Evolutionary conservation across 2,113 vertebrate genomes (phyloP).

Genomic region (Caretta caretta): DNA sequence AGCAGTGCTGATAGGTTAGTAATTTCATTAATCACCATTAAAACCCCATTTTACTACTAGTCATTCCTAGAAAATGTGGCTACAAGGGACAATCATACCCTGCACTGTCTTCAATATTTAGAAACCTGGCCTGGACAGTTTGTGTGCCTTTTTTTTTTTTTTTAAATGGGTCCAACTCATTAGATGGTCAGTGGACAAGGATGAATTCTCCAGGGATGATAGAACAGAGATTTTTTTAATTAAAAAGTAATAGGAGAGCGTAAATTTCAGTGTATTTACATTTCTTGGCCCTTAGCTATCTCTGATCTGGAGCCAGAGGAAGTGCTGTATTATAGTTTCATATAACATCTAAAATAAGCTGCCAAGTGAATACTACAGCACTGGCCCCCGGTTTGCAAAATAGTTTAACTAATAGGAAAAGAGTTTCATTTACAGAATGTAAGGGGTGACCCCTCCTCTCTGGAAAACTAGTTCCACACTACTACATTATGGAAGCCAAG

Average conservation of each 20-base stretch:
- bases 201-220: not conserved
- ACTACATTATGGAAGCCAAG: not conserved
- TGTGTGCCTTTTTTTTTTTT: not conserved
- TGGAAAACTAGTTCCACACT: not conserved
- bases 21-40: constrained; percentile 64
- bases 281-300: not conserved
- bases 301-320: not conserved
- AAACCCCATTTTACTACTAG: constrained; percentile 55
- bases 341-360: not conserved
- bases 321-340: not conserved
- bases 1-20: constrained; percentile 44
- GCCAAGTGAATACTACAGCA: not conserved
- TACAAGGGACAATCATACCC: constrained; percentile 6
- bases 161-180: not conserved
- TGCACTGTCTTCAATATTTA: not conserved
- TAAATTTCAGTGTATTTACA: not conserved
- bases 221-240: constrained; percentile 48
- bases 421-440: not conserved
- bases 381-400: not conserved
- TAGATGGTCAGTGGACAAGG: not conserved
- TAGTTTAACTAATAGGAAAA: not conserved
- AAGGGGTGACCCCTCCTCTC: not conserved
- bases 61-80: not conserved
- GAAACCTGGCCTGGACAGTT: not conserved
- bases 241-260: not conserved